A percentile compares a stretch with the other conserved stretches of the same genome.
phyloP scores from a whole-genome alignment of 35 echinoderm and acorn worm genomes.

The Patiria miniata region DNA sequence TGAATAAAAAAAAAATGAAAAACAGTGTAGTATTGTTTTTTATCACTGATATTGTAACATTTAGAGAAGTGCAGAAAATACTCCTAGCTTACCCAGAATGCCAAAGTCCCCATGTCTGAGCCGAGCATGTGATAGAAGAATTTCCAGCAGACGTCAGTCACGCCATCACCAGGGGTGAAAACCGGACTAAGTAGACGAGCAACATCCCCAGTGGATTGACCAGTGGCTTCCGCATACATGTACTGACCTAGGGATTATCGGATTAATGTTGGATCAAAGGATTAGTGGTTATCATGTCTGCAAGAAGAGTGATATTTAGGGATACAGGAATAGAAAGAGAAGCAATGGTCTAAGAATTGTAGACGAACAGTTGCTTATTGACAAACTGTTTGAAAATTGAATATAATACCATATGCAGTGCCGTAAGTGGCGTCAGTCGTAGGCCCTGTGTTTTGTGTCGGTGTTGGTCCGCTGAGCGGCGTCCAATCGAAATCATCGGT shows the following conservation, averaged over 20 bases:
- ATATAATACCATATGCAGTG: conserved; percentile 39
- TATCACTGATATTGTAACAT: no score
- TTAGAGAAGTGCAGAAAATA: background rate
- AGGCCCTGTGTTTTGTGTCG: conserved; percentile 60
- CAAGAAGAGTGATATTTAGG: no score
- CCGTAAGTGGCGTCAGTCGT: conserved; percentile 44
- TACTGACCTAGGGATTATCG: conserved; percentile 59
- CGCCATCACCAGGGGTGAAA: conserved; percentile 15
- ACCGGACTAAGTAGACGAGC: conserved; percentile 50
- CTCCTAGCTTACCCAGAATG: conserved; percentile 38
- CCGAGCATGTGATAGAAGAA: conserved; percentile 93
- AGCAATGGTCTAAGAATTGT: no score
- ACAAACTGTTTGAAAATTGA: background rate
- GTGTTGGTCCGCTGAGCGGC: conserved; percentile 47
- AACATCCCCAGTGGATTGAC: background rate
- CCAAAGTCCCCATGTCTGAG: conserved; percentile 64
- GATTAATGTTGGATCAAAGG: background rate
- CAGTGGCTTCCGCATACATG: conserved; percentile 58
- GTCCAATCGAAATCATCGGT: conserved; percentile 89
- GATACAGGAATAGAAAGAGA: no score
- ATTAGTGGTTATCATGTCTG: no score
- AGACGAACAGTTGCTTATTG: background rate
- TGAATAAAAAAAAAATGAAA: background rate
- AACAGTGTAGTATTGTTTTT: no score
- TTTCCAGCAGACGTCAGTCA: conserved; percentile 62